phyloP scores from a whole-genome alignment of 2,888 invertebrate genomes.

The Drosophila setosimentum region DNA sequence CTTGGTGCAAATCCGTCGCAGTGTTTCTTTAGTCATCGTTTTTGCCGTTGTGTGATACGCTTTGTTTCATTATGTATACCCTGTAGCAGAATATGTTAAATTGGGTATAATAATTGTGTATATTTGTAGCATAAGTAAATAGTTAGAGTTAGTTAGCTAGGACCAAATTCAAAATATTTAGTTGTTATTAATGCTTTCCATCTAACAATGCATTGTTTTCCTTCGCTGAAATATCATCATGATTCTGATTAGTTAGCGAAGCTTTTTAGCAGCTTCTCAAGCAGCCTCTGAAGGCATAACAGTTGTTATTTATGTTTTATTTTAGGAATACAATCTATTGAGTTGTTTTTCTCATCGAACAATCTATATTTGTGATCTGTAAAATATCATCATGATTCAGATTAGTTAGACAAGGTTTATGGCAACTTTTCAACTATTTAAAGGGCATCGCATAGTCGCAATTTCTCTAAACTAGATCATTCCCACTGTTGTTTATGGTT shows the following conservation, averaged over 20 bases:
- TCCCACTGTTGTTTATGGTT: slow-evolving; percentile 21
- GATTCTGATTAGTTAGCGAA: neutral
- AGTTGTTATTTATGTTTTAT: neutral
- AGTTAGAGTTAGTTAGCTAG: neutral
- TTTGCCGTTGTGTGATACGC: slow-evolving; percentile 14
- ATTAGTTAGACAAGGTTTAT: neutral
- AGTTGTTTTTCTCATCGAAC: neutral
- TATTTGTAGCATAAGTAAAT: neutral
- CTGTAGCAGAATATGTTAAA: neutral
- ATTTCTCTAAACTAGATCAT: neutral
- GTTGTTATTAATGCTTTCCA: neutral
- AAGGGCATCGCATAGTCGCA: neutral
- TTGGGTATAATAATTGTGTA: neutral
- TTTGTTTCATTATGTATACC: slow-evolving; percentile 15
- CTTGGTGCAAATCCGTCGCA: slow-evolving; percentile 60
- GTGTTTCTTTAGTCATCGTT: slow-evolving; percentile 41
- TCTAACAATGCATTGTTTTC: neutral
- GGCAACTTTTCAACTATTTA: neutral
- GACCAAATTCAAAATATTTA: too few species aligned
- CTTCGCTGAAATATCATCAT: neutral
- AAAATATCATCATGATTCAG: neutral
- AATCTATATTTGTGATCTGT: neutral
- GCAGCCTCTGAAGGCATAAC: neutral
- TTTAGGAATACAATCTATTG: too few species aligned
- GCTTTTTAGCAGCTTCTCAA: neutral